phyloP scores from a whole-genome alignment of 2,888 invertebrate genomes.

The Trissoscelio sp. region DNA sequence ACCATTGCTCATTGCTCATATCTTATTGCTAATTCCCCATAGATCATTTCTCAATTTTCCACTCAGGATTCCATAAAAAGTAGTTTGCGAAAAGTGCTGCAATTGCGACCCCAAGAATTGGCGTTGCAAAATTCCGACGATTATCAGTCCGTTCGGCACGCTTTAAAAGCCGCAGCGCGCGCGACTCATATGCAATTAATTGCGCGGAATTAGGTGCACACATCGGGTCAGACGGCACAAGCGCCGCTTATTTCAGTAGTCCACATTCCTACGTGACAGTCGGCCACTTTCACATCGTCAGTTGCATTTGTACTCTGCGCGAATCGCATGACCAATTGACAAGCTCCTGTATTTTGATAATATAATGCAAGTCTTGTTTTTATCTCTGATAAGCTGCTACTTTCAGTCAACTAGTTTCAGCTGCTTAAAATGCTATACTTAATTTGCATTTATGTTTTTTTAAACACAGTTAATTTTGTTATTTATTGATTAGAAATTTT shows the following conservation, averaged over 20 bases:
- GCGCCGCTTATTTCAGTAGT: slow-evolving; percentile 49
- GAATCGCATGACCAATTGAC: slow-evolving; percentile 22
- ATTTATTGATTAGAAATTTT: no score
- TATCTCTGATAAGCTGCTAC: neutral
- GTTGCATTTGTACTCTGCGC: slow-evolving; percentile 23
- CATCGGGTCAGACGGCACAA: slow-evolving; percentile 44
- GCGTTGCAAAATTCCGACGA: slow-evolving; percentile 19
- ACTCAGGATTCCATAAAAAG: slow-evolving; percentile 38
- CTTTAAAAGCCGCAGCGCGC: slow-evolving; percentile 27
- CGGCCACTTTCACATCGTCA: slow-evolving; percentile 58
- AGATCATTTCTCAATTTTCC: no score
- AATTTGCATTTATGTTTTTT: no score
- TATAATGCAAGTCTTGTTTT: no score
- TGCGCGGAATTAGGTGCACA: slow-evolving; percentile 45
- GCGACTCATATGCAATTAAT: slow-evolving; percentile 51
- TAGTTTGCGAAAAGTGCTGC: slow-evolving; percentile 34
- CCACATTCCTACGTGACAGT: slow-evolving; percentile 60
- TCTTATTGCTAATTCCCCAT: no score
- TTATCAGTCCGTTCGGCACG: slow-evolving; percentile 33
- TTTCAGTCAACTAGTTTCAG: no score
- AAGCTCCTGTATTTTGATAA: slow-evolving; percentile 7
- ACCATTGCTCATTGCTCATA: no score
- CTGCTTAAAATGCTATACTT: no score
- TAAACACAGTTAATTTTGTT: no score
- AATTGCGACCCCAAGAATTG: slow-evolving; percentile 3